These are phyloP conservation scores for Cynoglossus semilaevis DNA, from an alignment of 2,113 vertebrate genomes.

Conservation along the genomic window DNA sequence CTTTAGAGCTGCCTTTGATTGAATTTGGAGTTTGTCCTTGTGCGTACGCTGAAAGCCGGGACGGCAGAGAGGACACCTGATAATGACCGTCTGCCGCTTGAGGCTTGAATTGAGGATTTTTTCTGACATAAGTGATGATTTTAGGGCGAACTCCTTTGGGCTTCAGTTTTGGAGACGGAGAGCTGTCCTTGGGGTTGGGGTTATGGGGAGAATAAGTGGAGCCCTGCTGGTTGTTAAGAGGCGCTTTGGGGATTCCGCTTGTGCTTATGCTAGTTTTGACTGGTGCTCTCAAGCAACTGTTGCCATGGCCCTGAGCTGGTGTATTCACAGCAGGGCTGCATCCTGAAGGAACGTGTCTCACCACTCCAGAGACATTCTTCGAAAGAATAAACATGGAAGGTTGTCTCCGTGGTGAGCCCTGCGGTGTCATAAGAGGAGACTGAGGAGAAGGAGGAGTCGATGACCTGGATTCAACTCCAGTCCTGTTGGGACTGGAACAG, in stretches of 20 bases:
- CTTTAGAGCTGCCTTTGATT: slow-evolving; percentile 67
- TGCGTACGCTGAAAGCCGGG: slow-evolving; percentile 69
- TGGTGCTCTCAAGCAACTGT: slow-evolving; percentile 82
- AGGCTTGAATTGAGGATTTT: slow-evolving; percentile 84
- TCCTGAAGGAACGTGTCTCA: slow-evolving; percentile 53
- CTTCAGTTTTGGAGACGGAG: slow-evolving; percentile 78
- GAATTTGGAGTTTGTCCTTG: slow-evolving; percentile 60
- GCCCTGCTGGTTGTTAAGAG: slow-evolving; percentile 72
- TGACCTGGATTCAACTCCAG: slow-evolving; percentile 45
- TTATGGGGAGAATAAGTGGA: slow-evolving; percentile 59
- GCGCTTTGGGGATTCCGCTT: slow-evolving; percentile 84
- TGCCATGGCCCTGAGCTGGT: slow-evolving; percentile 72
- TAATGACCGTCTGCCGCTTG: slow-evolving; percentile 80
- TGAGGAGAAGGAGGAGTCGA: slow-evolving; percentile 63
- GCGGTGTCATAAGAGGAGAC: slow-evolving; percentile 70
- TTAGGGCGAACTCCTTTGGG: slow-evolving; percentile 94
- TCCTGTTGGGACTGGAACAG: slow-evolving; percentile 68
- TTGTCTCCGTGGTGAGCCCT: slow-evolving; percentile 71
- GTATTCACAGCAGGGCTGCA: slow-evolving; percentile 44
- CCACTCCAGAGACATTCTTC: slow-evolving; percentile 59
- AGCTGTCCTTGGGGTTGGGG: slow-evolving; percentile 65
- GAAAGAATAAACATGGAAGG: slow-evolving; percentile 65
- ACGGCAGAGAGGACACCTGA: slow-evolving; percentile 81
- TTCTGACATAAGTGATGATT: slow-evolving; percentile 95
- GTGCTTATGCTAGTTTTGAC: slow-evolving; percentile 80